These are phyloP conservation scores for Heliconius himera DNA, from an alignment of 1,140 invertebrate genomes.

Conservation along the genomic window DNA sequence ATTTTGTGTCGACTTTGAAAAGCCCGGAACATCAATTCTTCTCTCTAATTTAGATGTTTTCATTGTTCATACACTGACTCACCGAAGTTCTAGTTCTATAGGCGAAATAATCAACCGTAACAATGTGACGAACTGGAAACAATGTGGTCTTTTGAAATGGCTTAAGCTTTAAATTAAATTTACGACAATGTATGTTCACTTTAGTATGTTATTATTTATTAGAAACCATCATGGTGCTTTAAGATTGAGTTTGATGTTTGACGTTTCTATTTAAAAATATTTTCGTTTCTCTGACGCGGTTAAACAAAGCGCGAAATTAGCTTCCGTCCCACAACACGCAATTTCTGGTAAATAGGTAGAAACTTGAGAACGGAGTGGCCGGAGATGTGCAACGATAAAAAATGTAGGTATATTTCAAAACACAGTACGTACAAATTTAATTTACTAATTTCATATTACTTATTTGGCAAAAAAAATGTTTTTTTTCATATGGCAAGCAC, in stretches of 20 bases:
- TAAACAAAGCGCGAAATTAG: conserved; percentile 3
- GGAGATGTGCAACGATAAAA: background rate
- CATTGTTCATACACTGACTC: conserved; percentile 11
- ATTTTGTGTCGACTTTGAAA: background rate
- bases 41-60: conserved; percentile 14
- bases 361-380: background rate
- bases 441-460: too few relatives aligned
- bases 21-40: conserved; percentile 7
- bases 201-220: background rate
- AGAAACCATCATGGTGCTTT: background rate
- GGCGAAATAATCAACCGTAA: conserved; percentile 7
- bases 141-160: background rate
- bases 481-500: too few relatives aligned
- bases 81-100: background rate
- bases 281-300: background rate
- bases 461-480: too few relatives aligned
- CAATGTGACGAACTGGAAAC: conserved; percentile 1
- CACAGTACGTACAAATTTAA: too few relatives aligned
- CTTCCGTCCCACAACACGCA: background rate
- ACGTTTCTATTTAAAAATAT: background rate
- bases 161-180: background rate
- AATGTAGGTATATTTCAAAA: too few relatives aligned
- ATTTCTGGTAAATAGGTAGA: background rate
- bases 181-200: background rate
- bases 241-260: too few relatives aligned